Evolutionary conservation across 2,888 invertebrate genomes (phyloP).

Genomic region (Gerosis bhagava): DNA sequence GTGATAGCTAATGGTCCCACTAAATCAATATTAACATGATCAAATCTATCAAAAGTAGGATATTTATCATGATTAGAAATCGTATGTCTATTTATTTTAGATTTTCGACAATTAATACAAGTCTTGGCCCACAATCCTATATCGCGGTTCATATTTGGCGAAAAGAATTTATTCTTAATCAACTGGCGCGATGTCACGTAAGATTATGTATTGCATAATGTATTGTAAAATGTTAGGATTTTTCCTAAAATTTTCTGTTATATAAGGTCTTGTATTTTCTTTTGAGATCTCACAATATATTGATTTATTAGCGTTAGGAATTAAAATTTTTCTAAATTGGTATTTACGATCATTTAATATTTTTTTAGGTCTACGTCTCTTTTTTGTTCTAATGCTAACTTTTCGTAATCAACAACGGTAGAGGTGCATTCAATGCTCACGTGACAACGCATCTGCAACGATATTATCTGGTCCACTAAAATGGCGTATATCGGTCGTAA

Average conservation of each 20-base stretch:
- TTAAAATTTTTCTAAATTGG: not conserved
- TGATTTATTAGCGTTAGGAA: not conserved
- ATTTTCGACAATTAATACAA: slow-evolving; percentile 22
- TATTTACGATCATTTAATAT: slow-evolving; percentile 3
- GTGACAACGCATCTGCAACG: slow-evolving; percentile 32
- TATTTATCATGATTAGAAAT: not conserved
- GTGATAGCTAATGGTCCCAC: slow-evolving; percentile 6
- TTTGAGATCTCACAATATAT: slow-evolving; percentile 1
- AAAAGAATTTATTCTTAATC: slow-evolving; percentile 3
- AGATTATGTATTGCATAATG: not conserved
- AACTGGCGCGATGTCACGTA: not conserved
- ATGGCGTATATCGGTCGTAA: slow-evolving; percentile 27
- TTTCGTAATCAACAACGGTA: slow-evolving; percentile 17
- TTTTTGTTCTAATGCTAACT: slow-evolving; percentile 19
- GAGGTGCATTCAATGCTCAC: slow-evolving; percentile 25
- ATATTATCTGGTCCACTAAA: slow-evolving; percentile 25
- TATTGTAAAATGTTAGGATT: not conserved
- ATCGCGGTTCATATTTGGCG: slow-evolving; percentile 17
- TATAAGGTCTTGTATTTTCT: too few species aligned
- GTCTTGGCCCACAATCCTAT: slow-evolving; percentile 10
- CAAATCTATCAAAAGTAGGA: not conserved
- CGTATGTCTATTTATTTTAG: slow-evolving; percentile 18
- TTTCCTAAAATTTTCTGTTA: too few species aligned
- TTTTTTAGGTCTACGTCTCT: slow-evolving; percentile 10
- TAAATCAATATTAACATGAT: not conserved